Base-by-base conservation (phyloP, 2,888 invertebrate species). In the Amblyjoppa proteus region DNA sequence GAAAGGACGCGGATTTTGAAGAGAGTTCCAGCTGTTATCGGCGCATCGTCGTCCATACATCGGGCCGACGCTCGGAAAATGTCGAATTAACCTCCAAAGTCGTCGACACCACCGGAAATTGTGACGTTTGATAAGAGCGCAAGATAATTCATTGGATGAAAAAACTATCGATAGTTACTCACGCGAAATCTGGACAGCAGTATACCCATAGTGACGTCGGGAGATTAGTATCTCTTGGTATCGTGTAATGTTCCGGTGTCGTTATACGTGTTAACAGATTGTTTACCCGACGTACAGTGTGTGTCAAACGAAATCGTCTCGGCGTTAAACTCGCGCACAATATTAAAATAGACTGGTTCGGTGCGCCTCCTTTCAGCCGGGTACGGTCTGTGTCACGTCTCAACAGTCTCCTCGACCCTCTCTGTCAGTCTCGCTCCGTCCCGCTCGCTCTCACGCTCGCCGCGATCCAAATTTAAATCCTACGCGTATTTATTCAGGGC, bases 121-220 rank as follows among this genome's bases (percentile, higher is more conserved):
- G 58, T 86, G 78, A 83, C 70, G 66, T 81, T 77, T 64, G 74
- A 84, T 82, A 28, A 71, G 28, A 81, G 68, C 58, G 20, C 68
- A 25, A 66, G 74, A 49, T 58, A 34, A 13, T 16, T 69, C 66
- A 20, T 51, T 25, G 31, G 70, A 13, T 41, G 31, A 74, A 16
- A 64, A 64, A 31, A 31, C 16, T 16, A 34, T 34, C 7, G 56
- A 45, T 56, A 20, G 64, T 74, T 70, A 93, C 93, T 93, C 87
- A 93, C 93, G 11, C 90, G 91, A 90, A 93, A 93, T 89, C 91
- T 90, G 68, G 93, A 92, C 7, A 93, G 84, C 81, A 93, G 87
- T n/a, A 92, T 90, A 16, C 93, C 93, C 93, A 93, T 93, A 45
- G 81, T 89, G 84, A 53, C 51, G 25, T 51, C 61, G 73, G 81